Base-by-base conservation (phyloP, 1,140 invertebrate genomes). In the Formica exsecta region DNA sequence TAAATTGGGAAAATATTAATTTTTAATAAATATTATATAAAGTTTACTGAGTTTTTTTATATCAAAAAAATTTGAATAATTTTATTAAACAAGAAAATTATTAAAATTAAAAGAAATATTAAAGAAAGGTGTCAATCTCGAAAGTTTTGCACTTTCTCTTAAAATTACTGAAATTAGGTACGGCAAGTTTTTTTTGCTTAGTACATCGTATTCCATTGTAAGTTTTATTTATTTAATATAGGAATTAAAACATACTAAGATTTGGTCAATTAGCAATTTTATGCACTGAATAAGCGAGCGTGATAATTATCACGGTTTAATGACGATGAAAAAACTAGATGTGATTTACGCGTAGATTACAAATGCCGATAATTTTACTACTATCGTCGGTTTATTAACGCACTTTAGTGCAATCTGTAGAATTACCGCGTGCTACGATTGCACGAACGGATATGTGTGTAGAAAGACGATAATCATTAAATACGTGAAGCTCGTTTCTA, bases 281-380 rank as follows among this genome's bases (percentile, higher is more conserved):
- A 91, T 90, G 91, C 87, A 92, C 81, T 83, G 88, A 86, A 89
- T 90, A 89, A 92, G 89, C 70, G 84, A 77, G 75, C 61, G 59
- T 76, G 89, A 88, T 92, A 93, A 92, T 93, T 91, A 88, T 83
- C 59, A 59, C 70, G 74, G 88, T 87, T 91, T 88, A 83, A 85
- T 85, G 51, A 38, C 25, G 73, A 70, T 51, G 44, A 71, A 74
- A 85, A 87, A 76, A 57, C 62, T 80, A 65, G 79, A 65, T 25
- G 44, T 88, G 84, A 91, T 91, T 91, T 92, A 89, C 64, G 68
- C 59, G 71, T 59, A 81, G 83, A 92, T 92, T 87, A 85, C 73
- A 57, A 83, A 61, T 75, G 66, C 65, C 70, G 81, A 90, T 90
- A 8, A 25, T 48, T 36, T 16, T 61, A 64, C 16, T 32, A 48